phyloP scores from a whole-genome alignment of 2,797 vertebrate species.

The Liparis tanakae region DNA sequence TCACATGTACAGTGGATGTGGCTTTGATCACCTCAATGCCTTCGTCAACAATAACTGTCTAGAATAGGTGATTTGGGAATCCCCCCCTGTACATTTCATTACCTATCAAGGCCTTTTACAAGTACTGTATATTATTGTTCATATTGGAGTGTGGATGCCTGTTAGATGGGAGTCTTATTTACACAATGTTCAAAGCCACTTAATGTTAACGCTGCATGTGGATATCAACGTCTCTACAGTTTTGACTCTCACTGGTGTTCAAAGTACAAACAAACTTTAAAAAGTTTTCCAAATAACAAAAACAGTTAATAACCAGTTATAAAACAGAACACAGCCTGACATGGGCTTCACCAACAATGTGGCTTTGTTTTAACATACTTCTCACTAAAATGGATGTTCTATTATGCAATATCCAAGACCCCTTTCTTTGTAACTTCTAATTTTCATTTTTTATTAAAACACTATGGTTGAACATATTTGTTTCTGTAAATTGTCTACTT shows the following conservation, averaged over 20 bases:
- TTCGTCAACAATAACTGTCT: slow-evolving; percentile 66
- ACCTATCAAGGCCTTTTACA: slow-evolving; percentile 75
- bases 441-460: slow-evolving; percentile 67
- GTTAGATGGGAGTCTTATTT: slow-evolving; percentile 40
- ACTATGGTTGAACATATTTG: slow-evolving; percentile 28
- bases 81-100: slow-evolving; percentile 62
- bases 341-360: slow-evolving; percentile 41
- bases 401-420: slow-evolving; percentile 48
- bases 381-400: slow-evolving; percentile 41
- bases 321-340: slow-evolving; percentile 17
- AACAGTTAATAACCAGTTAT: slow-evolving; percentile 14
- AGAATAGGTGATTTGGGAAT: slow-evolving; percentile 61
- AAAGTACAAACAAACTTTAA: slow-evolving; percentile 15
- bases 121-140: slow-evolving; percentile 70
- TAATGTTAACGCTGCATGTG: slow-evolving; percentile 74
- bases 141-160: slow-evolving; percentile 53
- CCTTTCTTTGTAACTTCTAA: slow-evolving; percentile 59
- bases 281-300: slow-evolving; percentile 38
- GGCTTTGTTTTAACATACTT: slow-evolving; percentile 51
- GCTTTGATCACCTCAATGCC: slow-evolving; percentile 85
- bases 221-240: slow-evolving; percentile 42
- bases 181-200: slow-evolving; percentile 55
- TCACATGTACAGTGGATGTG: slow-evolving; percentile 73
- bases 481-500: neutral
- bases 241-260: slow-evolving; percentile 45